These are phyloP conservation scores for Mya arenaria DNA, from an alignment of 1,140 invertebrate species.

Conservation along the genomic window DNA sequence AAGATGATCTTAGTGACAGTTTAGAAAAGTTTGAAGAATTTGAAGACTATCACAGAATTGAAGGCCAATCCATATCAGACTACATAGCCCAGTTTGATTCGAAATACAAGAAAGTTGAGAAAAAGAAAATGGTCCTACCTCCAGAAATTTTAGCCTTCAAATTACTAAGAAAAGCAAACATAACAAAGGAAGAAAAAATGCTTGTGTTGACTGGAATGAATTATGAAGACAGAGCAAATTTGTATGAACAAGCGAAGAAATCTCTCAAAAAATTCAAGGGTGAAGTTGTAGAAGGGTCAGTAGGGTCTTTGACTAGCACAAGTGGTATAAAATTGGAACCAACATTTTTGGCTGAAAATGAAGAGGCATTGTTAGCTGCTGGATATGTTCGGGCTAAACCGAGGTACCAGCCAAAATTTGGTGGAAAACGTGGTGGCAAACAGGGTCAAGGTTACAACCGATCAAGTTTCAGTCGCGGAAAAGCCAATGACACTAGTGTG, in stretches of 20 bases:
- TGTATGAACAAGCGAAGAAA: slow-evolving; percentile 60
- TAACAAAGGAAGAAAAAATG: slow-evolving; percentile 62
- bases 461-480: too few relatives aligned
- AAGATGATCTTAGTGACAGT: slow-evolving; percentile 45
- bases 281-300: neutral
- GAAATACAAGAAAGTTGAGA: slow-evolving; percentile 53
- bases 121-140: slow-evolving; percentile 53
- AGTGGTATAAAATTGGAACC: slow-evolving; percentile 1
- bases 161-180: slow-evolving; percentile 57
- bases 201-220: slow-evolving; percentile 65
- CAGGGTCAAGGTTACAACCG: too few relatives aligned
- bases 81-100: slow-evolving; percentile 41
- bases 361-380: neutral
- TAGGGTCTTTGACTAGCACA: neutral
- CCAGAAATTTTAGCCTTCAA: slow-evolving; percentile 61
- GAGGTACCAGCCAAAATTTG: neutral
- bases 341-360: neutral
- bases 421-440: neutral
- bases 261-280: slow-evolving; percentile 52
- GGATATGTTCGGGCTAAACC: neutral
- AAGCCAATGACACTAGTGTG: too few relatives aligned
- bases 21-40: slow-evolving; percentile 57
- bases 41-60: slow-evolving; percentile 39
- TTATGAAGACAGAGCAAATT: slow-evolving; percentile 50
- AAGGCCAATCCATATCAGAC: slow-evolving; percentile 47